Percentiles rank a stretch among this genome's conserved stretches.
These are phyloP conservation scores for Cantharis rufa DNA, from an alignment of 2,888 invertebrate genomes.

Conservation along the genomic window DNA sequence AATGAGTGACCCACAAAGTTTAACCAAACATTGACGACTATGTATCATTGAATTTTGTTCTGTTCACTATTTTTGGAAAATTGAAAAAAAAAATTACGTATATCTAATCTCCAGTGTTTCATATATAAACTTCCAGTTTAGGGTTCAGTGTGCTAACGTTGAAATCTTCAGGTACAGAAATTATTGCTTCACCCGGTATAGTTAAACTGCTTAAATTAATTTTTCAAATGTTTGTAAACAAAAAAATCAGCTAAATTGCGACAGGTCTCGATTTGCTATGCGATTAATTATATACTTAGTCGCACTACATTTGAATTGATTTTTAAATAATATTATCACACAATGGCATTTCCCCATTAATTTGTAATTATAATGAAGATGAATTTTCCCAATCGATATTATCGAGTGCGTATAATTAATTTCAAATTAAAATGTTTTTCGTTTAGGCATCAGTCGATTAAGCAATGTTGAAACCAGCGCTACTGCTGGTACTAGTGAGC, in stretches of 20 bases:
- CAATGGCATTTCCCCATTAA: neutral
- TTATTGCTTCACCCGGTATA: no score
- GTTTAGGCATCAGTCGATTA: slow-evolving; percentile 53
- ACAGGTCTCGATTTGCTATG: neutral
- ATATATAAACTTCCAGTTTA: no score
- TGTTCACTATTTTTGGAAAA: no score
- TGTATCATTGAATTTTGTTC: no score
- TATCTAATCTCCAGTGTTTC: no score
- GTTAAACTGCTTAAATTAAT: no score
- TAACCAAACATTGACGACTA: no score
- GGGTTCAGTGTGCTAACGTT: no score
- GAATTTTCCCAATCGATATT: slow-evolving; percentile 5
- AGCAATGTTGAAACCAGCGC: slow-evolving; percentile 59
- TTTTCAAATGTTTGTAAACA: no score
- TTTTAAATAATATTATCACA: neutral
- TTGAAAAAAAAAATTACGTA: no score
- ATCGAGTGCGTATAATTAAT: slow-evolving; percentile 35
- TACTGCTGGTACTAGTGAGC: slow-evolving; percentile 54
- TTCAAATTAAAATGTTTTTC: slow-evolving; percentile 29
- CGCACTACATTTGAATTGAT: neutral
- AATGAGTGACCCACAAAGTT: no score
- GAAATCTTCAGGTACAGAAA: no score
- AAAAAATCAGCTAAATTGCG: neutral
- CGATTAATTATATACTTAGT: neutral
- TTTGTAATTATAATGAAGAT: slow-evolving; percentile 17